Evolutionary conservation across 2,113 vertebrate genomes (phyloP).

Genomic region (Vombatus ursinus): DNA sequence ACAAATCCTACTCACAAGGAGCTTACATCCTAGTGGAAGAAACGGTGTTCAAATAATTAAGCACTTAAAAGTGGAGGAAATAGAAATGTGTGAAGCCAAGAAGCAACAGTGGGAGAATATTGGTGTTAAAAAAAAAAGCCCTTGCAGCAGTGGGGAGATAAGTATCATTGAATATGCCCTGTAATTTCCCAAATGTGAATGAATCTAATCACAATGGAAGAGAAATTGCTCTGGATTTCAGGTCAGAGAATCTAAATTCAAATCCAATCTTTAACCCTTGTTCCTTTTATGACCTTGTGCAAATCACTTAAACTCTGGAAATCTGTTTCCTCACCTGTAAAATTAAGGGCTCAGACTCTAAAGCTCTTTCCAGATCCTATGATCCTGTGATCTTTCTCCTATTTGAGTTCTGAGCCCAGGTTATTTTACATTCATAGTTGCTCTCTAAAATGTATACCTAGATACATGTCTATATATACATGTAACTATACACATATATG

Average conservation of each 20-base stretch:
- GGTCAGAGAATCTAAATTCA: not conserved
- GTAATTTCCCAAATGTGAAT: not conserved
- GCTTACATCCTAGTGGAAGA: rapidly evolving
- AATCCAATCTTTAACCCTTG: not conserved
- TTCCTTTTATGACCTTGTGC: not conserved
- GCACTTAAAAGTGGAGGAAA: not conserved
- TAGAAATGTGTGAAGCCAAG: not conserved
- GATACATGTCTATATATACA: not conserved
- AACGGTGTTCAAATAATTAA: not conserved
- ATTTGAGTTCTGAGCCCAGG: not conserved
- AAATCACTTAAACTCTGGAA: not conserved
- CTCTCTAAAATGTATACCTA: not conserved
- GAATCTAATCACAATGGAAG: not conserved
- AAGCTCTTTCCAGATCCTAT: not conserved
- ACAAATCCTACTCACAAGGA: not conserved
- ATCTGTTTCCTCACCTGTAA: not conserved
- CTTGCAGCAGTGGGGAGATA: not conserved
- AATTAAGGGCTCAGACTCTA: not conserved
- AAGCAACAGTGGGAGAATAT: too few species aligned
- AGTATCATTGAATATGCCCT: not conserved
- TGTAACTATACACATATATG: not conserved
- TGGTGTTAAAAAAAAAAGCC: too few species aligned
- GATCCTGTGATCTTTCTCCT: too few species aligned
- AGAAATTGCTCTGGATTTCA: not conserved
- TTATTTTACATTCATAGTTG: not conserved